These are phyloP conservation scores for Anodontia alba DNA, from an alignment of 2,888 invertebrate species.

Conservation along the genomic window DNA sequence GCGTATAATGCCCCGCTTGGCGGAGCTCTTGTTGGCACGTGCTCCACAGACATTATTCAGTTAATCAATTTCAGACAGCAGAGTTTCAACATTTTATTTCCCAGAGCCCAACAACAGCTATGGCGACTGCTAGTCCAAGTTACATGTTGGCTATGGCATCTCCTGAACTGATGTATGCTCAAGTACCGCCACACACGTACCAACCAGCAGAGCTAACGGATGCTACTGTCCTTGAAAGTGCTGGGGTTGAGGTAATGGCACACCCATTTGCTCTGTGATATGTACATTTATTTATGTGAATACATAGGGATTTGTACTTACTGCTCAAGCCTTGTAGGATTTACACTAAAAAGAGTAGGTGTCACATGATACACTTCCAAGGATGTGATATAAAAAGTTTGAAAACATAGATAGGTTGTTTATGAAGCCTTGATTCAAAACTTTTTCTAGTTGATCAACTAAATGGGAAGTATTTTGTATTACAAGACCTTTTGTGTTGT, in stretches of 20 bases:
- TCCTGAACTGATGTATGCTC: conserved; percentile 81
- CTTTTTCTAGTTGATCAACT: no score
- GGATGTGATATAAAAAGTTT: no score
- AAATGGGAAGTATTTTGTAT: no score
- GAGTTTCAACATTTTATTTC: conserved; percentile 14
- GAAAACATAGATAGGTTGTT: no score
- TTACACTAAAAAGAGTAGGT: no score
- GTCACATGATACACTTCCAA: no score
- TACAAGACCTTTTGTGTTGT: no score
- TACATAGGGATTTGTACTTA: background rate
- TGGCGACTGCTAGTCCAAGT: conserved; percentile 68
- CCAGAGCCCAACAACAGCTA: conserved; percentile 77
- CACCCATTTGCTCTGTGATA: conserved; percentile 60
- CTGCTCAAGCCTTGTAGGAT: background rate
- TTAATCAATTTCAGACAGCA: no score
- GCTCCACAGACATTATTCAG: no score
- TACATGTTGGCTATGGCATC: conserved; percentile 71
- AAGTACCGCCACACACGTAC: conserved; percentile 77
- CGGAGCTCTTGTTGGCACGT: no score
- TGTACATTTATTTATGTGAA: background rate
- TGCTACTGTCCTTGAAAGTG: conserved; percentile 47
- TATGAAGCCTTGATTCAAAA: no score
- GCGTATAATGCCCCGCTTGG: no score
- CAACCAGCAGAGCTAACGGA: conserved; percentile 70
- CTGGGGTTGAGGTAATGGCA: conserved; percentile 67